A percentile compares a stretch with the other conserved stretches of the same genome.
Evolutionary conservation across 2,113 vertebrate genomes (phyloP).

Genomic region (Oncorhynchus tshawytscha): DNA sequence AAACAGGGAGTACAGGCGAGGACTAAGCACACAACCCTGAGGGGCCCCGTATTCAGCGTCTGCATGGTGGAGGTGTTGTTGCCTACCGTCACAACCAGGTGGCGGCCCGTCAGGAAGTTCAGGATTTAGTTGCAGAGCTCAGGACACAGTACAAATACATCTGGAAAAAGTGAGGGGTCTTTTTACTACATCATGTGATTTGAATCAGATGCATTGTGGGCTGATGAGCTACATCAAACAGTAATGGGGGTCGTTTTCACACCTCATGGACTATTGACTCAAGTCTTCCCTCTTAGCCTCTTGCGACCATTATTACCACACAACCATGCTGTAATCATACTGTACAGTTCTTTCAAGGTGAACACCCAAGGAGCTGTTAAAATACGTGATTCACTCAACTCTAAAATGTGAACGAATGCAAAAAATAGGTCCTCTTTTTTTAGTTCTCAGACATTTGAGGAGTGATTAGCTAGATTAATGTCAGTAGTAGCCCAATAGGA

Average conservation of each 20-base stretch:
- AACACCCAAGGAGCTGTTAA: background rate
- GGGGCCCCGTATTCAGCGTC: too few species aligned
- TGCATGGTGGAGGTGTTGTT: too few species aligned
- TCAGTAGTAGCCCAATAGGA: too few species aligned
- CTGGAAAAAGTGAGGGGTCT: background rate
- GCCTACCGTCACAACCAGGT: too few species aligned
- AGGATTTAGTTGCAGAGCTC: background rate
- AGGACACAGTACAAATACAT: background rate
- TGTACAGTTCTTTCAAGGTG: background rate
- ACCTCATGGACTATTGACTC: background rate
- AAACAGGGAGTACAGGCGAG: too few species aligned
- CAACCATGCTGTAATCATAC: background rate
- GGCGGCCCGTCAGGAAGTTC: too few species aligned
- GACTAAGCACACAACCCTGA: too few species aligned
- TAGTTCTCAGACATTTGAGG: too few species aligned
- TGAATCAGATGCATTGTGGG: background rate
- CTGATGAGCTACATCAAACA: background rate
- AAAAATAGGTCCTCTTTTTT: too few species aligned
- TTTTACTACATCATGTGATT: background rate
- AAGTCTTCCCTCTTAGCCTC: background rate
- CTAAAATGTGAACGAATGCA: too few species aligned
- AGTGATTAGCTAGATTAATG: too few species aligned
- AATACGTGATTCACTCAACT: too few species aligned
- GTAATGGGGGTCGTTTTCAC: background rate
- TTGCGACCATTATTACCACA: background rate